Evolutionary conservation across 2,113 vertebrate genomes (phyloP).

Genomic region (Acanthisitta chloris): DNA sequence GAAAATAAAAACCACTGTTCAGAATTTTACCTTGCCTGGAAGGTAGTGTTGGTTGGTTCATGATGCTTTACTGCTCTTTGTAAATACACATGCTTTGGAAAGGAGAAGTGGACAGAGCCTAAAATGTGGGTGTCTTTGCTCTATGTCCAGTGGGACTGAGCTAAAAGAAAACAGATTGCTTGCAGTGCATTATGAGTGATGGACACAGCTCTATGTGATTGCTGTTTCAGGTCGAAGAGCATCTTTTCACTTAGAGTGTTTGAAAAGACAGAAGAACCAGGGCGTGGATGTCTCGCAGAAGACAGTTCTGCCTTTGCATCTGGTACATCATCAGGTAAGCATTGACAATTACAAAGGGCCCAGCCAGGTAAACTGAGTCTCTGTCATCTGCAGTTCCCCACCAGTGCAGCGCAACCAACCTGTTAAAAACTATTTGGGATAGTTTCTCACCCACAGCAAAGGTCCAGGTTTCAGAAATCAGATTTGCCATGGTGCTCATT

Average conservation of each 20-base stretch:
- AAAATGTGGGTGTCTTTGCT: neutral
- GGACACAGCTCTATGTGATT: neutral
- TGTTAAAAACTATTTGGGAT: neutral
- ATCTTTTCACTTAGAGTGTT: constrained; percentile 96
- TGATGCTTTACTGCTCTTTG: neutral
- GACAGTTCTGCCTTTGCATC: constrained; percentile 90
- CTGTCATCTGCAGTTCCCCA: neutral
- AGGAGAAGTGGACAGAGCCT: neutral
- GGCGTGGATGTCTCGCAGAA: constrained; percentile 86
- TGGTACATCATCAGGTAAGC: constrained; percentile 94
- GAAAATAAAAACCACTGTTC: neutral
- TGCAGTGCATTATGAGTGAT: neutral
- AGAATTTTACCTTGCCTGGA: neutral
- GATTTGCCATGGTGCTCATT: neutral
- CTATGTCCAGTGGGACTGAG: neutral
- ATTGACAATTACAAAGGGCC: neutral
- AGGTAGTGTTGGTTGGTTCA: neutral
- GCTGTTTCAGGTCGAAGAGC: constrained; percentile 85
- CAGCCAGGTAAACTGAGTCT: neutral
- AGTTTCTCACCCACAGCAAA: neutral
- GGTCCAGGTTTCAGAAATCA: neutral
- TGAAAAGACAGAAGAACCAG: constrained; percentile 87
- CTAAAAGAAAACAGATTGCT: neutral
- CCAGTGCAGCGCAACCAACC: neutral
- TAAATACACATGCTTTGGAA: neutral